These are phyloP conservation scores for Oryzias javanicus DNA, from an alignment of 2,113 vertebrate species.

Conservation along the genomic window DNA sequence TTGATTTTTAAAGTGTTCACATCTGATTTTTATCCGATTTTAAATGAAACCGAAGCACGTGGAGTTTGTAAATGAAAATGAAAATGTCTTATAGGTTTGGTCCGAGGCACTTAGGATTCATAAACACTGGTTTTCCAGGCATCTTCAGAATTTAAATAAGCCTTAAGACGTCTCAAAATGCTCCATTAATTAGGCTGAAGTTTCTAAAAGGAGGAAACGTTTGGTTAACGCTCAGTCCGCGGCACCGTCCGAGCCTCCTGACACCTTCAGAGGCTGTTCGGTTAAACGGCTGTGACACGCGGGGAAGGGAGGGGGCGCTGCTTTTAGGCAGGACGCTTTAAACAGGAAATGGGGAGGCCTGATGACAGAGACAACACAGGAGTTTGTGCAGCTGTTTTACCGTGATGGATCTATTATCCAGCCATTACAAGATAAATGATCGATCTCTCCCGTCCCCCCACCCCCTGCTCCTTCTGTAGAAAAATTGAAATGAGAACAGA, in stretches of 20 bases:
- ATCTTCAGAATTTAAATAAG: no score
- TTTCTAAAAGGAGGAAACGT: constrained; percentile 40
- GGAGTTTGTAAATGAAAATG: no score
- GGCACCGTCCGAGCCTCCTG: constrained; percentile 35
- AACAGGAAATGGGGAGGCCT: constrained; percentile 68
- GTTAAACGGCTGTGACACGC: constrained; percentile 64
- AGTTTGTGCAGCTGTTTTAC: constrained; percentile 92
- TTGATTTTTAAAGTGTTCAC: no score
- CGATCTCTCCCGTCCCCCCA: constrained; percentile 88
- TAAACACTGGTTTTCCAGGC: no score
- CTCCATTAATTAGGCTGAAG: not conserved
- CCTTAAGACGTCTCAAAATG: no score
- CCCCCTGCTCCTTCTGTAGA: constrained; percentile 61
- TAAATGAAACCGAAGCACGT: no score
- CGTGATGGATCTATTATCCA: constrained; percentile 99
- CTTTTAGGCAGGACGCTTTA: constrained; percentile 59
- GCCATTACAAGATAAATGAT: constrained; percentile 99
- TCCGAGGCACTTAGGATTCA: no score
- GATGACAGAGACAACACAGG: constrained; percentile 73
- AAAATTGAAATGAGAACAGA: constrained; percentile 99
- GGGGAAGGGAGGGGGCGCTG: constrained; percentile 22
- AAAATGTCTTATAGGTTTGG: no score
- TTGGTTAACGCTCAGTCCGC: constrained; percentile 31
- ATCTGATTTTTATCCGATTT: no score
- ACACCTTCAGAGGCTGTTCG: constrained; percentile 56